Evolutionary conservation across 2,797 vertebrate genomes (phyloP).

Genomic region (Fundulus diaphanus): DNA sequence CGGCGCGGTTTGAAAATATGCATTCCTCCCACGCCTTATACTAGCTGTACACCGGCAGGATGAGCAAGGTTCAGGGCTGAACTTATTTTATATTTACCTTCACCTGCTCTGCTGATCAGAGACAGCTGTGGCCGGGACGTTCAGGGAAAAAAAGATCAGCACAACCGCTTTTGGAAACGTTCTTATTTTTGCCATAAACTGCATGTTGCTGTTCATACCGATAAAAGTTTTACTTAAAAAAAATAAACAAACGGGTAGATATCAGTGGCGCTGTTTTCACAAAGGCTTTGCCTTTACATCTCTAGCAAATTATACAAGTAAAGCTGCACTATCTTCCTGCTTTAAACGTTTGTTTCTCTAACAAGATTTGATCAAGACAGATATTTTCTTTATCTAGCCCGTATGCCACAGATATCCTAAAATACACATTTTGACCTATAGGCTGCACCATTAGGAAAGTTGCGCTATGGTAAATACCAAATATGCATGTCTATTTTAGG

Average conservation of each 20-base stretch:
- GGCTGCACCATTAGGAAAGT: conserved; percentile 38
- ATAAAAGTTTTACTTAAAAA: conserved; percentile 25
- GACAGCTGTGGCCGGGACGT: conserved; percentile 30
- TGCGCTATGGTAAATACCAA: conserved; percentile 24
- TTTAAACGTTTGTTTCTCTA: conserved; percentile 41
- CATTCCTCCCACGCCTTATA: conserved; percentile 63
- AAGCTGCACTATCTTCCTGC: conserved; percentile 49
- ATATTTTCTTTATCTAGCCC: conserved; percentile 21
- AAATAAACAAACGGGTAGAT: conserved; percentile 51
- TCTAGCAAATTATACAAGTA: conserved; percentile 39
- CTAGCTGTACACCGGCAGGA: conserved; percentile 26
- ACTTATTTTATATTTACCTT: conserved; percentile 13
- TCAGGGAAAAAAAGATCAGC: conserved; percentile 61
- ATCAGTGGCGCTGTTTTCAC: conserved; percentile 66
- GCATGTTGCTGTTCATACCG: conserved; percentile 21
- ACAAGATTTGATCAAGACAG: conserved; percentile 27
- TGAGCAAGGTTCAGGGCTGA: conserved; percentile 27
- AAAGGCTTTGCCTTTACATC: conserved; percentile 72
- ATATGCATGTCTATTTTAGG: conserved; percentile 47
- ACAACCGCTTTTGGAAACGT: conserved; percentile 40
- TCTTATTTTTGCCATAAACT: conserved; percentile 19
- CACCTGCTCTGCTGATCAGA: conserved; percentile 24
- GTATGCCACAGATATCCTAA: conserved; percentile 16
- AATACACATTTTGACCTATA: conserved; percentile 4
- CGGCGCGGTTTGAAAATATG: conserved; percentile 50